Base-by-base conservation (phyloP, 1,140 invertebrate species). In the Drosophila orena region DNA sequence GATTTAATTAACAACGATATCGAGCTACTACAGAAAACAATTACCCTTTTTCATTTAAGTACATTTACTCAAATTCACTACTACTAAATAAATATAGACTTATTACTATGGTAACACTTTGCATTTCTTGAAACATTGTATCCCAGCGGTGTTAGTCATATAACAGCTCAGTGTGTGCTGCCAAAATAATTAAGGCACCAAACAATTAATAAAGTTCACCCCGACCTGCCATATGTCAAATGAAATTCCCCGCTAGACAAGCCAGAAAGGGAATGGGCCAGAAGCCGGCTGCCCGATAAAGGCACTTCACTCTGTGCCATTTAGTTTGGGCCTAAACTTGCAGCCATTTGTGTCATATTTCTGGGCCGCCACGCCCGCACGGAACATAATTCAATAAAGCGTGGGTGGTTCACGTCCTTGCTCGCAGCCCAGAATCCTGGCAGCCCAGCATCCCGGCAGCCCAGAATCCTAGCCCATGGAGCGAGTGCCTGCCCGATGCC, bases 351-450 rank as follows among this genome's bases (percentile, higher is more conserved):
- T 65, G 59, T 88, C 78, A 86, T 66, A 86, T 86, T 86, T 86
- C 68, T 72, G 76, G 66, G 83, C 78, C 64, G 72, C 78, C 71
- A 55, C 57, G 62, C 35, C 38, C 71, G 35, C 57, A 65, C 57
- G 59, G 65, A 75, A 81, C 64, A 86, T 86, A 86, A 88, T 86
- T 86, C 81, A 86, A 86, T 86, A 81, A 88, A 76, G 59, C 59
- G 54, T 56, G 68, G 66, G 64, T 38, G 74, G 71, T 20, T 52
- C 30, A 15, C 22, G 46, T 14, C 37, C 37, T 14, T 14, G 11
- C 14, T 38, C 37, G 11, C 37, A 14, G 37, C 11, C 11, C 43
- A 44, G 44, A 62, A 42, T 49, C 24, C 20, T 37, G n/a, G n/a
- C n/a, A 56, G 43, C 34, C 4, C 30, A 44, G 37, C 27, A 5